These are phyloP conservation scores for Hydrotaea cyrtoneurina DNA, from an alignment of 2,888 invertebrate species.

Conservation along the genomic window DNA sequence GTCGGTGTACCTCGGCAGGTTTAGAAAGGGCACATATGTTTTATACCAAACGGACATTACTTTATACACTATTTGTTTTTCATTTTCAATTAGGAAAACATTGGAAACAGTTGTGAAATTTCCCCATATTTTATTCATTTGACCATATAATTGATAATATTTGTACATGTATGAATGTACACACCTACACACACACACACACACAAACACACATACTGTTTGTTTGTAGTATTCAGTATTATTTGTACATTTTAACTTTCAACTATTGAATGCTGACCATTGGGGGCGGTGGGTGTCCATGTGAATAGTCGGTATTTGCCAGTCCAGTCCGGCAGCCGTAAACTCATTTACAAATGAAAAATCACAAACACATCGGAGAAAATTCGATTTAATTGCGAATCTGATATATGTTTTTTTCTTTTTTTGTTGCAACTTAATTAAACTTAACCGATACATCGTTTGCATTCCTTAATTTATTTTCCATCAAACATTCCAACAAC, in stretches of 20 bases:
- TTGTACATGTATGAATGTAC: background rate
- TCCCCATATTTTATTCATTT: constrained; percentile 15
- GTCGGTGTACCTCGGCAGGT: too few relatives aligned
- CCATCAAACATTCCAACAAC: constrained; percentile 5
- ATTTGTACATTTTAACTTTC: too few relatives aligned
- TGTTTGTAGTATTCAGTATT: too few relatives aligned
- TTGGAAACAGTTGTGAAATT: background rate
- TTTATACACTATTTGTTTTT: too few relatives aligned
- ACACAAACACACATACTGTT: background rate
- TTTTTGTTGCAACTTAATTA: constrained; percentile 57
- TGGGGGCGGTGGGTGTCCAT: background rate
- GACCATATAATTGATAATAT: constrained; percentile 20
- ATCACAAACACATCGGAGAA: constrained; percentile 23
- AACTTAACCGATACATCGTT: constrained; percentile 58
- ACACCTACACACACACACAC: background rate
- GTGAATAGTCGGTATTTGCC: background rate
- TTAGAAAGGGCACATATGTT: too few relatives aligned
- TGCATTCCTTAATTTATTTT: constrained; percentile 55
- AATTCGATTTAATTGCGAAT: background rate
- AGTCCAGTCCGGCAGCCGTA: background rate
- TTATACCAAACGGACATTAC: too few relatives aligned
- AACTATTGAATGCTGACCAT: background rate
- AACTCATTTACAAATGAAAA: constrained; percentile 26
- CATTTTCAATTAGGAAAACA: constrained; percentile 5
- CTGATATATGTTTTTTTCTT: constrained; percentile 25